Evolutionary conservation across 2,888 invertebrate genomes (phyloP).

Genomic region (Dynastes grantii): DNA sequence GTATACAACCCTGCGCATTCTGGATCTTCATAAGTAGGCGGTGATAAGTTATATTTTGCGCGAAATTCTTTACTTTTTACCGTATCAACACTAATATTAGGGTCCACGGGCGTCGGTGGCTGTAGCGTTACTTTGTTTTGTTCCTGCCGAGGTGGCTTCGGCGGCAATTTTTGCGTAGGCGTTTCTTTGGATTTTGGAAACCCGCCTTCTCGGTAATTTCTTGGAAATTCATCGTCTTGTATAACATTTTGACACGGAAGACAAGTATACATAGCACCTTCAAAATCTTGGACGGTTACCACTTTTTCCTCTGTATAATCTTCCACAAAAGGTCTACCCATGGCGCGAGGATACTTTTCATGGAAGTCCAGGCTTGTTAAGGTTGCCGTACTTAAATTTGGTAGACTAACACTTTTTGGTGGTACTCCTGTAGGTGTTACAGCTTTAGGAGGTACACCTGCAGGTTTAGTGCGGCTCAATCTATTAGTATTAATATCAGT

Average conservation of each 20-base stretch:
- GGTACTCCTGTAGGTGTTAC: no score
- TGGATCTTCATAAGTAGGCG: constrained; percentile 28
- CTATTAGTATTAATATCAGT: no score
- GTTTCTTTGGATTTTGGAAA: neutral
- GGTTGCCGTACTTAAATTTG: constrained; percentile 24
- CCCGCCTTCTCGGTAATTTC: no score
- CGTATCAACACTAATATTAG: neutral
- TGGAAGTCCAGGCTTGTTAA: constrained; percentile 32
- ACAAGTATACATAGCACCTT: neutral
- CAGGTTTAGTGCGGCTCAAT: neutral
- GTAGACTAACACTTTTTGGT: constrained; percentile 10
- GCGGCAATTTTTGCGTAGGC: neutral
- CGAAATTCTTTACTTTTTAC: constrained; percentile 35
- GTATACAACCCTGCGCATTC: constrained; percentile 1
- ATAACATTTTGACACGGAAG: neutral
- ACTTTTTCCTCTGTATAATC: constrained; percentile 6
- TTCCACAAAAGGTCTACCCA: neutral
- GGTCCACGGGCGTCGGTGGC: neutral
- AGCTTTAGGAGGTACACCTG: no score
- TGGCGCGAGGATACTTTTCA: constrained; percentile 22
- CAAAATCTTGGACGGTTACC: constrained; percentile 10
- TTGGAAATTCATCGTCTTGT: neutral
- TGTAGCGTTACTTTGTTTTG: neutral
- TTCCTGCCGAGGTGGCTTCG: neutral
- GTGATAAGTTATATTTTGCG: constrained; percentile 13